Base-by-base conservation (phyloP, 2,888 invertebrate species). In the Coelopa pilipes region DNA sequence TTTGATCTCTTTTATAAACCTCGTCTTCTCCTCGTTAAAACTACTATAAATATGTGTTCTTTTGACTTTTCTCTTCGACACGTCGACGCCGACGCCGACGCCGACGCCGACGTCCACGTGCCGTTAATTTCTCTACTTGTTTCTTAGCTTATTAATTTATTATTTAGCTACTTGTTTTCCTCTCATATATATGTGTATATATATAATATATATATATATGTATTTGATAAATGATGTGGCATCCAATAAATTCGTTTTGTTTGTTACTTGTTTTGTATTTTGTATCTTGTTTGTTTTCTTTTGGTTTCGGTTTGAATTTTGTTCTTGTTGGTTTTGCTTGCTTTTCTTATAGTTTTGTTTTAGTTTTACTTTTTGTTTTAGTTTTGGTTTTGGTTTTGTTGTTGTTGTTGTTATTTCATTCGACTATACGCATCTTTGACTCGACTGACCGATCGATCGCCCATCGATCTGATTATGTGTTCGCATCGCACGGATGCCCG, bases 181-280 rank as follows among this genome's bases (percentile, higher is more conserved):
- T 34, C 34, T 34, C 34, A 34, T 66, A 67, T 67, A 24, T 67
- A 53, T 50, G 53, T 67, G n/a, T 67, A 53, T 67, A 53, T 53
- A 67, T 53, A 67, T 34, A 34, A 24, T 11, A 21, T 13, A 53
- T 67, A 9, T 75, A 53, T 73, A 46, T 73, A 60, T 76, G 69
- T 19, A 45, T 71, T 71, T 70, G 66, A 84, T 85, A 86, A 85
- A 87, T 86, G 86, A 86, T 86, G 86, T 86, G 86, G 86, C 86
- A 87, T 86, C 87, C 87, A 86, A 86, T 86, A 86, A 86, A 86
- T 86, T 86, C 86, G 86, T 86, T 87, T 86, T 84, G 86, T 86
- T 85, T 74, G 70, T 76, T 77, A 59, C 73, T 76, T 75, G 57
- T 74, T 76, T 74, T 74, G 72, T 72, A 71, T 74, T 73, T 75